A percentile compares a stretch with the other conserved stretches of the same genome.
Conservation (phyloP, 2,888 invertebrate species). For the Lymantria dispar region DNA sequence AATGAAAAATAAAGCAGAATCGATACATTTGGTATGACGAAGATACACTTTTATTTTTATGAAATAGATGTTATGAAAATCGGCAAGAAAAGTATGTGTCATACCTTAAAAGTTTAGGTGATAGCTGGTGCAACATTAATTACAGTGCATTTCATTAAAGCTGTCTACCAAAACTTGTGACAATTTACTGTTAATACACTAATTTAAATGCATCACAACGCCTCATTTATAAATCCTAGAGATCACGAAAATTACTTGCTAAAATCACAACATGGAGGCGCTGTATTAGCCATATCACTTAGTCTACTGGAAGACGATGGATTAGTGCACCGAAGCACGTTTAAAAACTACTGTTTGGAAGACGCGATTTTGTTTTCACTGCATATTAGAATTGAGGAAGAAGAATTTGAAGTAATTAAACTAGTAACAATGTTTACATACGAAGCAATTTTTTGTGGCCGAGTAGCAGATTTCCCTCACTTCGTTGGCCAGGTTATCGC, state of each 20-base stretch:
- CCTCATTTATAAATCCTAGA: constrained; percentile 30
- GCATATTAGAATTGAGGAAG: constrained; percentile 59
- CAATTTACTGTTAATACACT: constrained; percentile 67
- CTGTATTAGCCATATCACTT: constrained; percentile 58
- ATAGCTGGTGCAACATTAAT: constrained; percentile 68
- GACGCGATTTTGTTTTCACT: constrained; percentile 81
- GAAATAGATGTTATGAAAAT: not conserved
- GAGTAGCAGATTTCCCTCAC: constrained; percentile 80
- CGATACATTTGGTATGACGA: constrained; percentile 18
- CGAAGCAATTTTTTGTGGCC: constrained; percentile 61
- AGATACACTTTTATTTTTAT: not conserved
- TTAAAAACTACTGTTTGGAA: constrained; percentile 73
- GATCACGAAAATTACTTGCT: constrained; percentile 36
- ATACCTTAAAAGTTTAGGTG: constrained; percentile 46
- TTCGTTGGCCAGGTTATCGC: constrained; percentile 83
- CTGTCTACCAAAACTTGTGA: constrained; percentile 80
- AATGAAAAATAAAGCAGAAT: constrained; percentile 34
- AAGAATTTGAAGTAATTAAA: constrained; percentile 40
- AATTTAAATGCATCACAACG: constrained; percentile 46
- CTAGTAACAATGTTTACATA: constrained; percentile 75
- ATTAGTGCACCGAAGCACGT: constrained; percentile 55
- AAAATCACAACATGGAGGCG: constrained; percentile 43
- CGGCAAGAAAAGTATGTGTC: constrained; percentile 7
- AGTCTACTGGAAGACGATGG: constrained; percentile 76
- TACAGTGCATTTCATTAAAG: constrained; percentile 79